Conservation (phyloP, 2,888 invertebrate species). For the Synanthedon formicaeformis region DNA sequence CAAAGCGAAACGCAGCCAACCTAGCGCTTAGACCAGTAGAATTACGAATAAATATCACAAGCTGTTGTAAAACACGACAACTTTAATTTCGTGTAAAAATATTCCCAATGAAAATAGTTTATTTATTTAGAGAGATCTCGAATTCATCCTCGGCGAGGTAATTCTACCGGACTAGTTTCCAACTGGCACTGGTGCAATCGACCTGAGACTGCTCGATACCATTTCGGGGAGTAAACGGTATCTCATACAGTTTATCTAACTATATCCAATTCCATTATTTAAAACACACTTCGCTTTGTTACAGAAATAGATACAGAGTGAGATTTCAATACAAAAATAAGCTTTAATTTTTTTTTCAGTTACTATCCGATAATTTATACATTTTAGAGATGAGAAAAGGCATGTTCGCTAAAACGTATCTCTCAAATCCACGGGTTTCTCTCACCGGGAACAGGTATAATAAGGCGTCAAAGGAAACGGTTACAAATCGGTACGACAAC, state of each 20-base stretch:
- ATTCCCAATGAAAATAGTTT: no score
- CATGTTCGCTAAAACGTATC: conserved; percentile 53
- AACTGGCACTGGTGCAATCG: conserved; percentile 18
- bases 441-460: conserved; percentile 36
- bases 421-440: conserved; percentile 42
- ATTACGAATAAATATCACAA: background rate
- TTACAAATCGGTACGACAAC: conserved; percentile 34
- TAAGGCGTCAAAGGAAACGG: conserved; percentile 36
- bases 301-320: conserved; percentile 50
- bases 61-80: background rate
- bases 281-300: conserved; percentile 34
- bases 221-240: conserved; percentile 63
- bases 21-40: conserved; percentile 30
- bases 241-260: conserved; percentile 37
- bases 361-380: conserved; percentile 60
- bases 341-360: conserved; percentile 63
- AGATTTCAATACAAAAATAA: conserved; percentile 68
- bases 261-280: conserved; percentile 26
- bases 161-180: background rate
- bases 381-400: conserved; percentile 54
- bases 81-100: no score
- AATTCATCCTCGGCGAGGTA: no score
- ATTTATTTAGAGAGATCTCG: no score
- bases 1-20: conserved; percentile 31
- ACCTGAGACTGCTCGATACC: conserved; percentile 38